These are phyloP conservation scores for Argyresthia albistria DNA, from an alignment of 2,888 invertebrate genomes.

Conservation along the genomic window DNA sequence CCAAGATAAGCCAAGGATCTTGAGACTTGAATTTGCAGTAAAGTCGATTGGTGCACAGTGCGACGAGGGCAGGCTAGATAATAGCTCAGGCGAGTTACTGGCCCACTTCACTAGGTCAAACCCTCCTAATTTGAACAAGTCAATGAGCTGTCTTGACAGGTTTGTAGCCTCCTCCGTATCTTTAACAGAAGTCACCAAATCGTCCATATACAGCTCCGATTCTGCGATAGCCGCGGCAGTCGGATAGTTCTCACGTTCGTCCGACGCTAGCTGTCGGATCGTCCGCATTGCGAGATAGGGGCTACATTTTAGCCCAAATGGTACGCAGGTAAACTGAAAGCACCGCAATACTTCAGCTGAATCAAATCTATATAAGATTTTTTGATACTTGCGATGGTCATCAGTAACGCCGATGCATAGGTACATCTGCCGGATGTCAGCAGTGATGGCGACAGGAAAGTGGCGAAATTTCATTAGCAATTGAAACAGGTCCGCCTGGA, in stretches of 20 bases:
- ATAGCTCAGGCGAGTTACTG: not conserved
- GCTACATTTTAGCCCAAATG: no score
- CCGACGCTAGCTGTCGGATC: no score
- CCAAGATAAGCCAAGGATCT: no score
- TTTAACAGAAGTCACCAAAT: no score
- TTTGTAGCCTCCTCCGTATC: not conserved
- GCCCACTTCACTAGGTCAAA: not conserved
- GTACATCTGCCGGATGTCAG: not conserved
- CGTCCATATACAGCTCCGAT: no score
- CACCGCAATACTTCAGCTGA: not conserved
- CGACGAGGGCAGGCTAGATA: not conserved
- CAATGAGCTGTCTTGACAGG: not conserved
- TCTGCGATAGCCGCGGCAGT: no score
- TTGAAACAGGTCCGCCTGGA: not conserved
- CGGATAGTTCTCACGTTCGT: no score
- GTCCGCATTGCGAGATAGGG: no score
- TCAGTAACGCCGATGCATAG: not conserved
- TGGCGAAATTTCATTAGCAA: no score
- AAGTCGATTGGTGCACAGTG: not conserved
- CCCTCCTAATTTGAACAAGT: not conserved
- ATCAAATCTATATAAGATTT: not conserved
- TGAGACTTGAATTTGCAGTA: no score
- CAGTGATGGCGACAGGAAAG: no score
- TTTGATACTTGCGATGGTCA: not conserved
- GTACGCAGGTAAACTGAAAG: not conserved